Conservation (phyloP, 2,797 vertebrate species). For the Chiloscyllium punctatum region DNA sequence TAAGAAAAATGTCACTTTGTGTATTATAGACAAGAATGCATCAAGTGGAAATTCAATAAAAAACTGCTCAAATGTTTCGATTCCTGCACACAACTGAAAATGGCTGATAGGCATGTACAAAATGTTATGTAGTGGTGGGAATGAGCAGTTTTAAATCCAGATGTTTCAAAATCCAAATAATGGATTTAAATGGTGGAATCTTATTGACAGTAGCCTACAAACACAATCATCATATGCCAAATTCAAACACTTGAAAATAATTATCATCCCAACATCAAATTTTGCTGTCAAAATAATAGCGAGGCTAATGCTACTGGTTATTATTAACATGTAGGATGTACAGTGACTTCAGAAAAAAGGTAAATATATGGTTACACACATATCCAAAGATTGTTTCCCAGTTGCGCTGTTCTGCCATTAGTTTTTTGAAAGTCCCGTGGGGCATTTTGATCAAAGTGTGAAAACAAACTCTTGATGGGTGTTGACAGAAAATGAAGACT, state of each 20-base stretch:
- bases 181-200: slow-evolving; percentile 10
- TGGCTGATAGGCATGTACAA: not conserved
- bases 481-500: too few species aligned
- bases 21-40: not conserved
- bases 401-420: not conserved
- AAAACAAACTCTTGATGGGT: not conserved
- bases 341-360: not conserved
- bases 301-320: not conserved
- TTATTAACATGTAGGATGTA: not conserved
- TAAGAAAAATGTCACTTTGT: not conserved
- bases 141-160: not conserved
- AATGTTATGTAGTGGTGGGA: not conserved
- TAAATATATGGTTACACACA: not conserved
- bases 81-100: not conserved
- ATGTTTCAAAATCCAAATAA: not conserved
- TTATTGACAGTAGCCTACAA: not conserved
- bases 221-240: not conserved
- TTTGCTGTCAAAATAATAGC: not conserved
- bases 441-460: not conserved
- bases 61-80: not conserved
- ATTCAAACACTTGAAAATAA: not conserved
- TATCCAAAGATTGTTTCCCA: not conserved
- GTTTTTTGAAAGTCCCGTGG: not conserved
- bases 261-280: not conserved
- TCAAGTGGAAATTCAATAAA: not conserved